Conservation (phyloP, 2,797 vertebrate species). For the Helarctos malayanus region DNA sequence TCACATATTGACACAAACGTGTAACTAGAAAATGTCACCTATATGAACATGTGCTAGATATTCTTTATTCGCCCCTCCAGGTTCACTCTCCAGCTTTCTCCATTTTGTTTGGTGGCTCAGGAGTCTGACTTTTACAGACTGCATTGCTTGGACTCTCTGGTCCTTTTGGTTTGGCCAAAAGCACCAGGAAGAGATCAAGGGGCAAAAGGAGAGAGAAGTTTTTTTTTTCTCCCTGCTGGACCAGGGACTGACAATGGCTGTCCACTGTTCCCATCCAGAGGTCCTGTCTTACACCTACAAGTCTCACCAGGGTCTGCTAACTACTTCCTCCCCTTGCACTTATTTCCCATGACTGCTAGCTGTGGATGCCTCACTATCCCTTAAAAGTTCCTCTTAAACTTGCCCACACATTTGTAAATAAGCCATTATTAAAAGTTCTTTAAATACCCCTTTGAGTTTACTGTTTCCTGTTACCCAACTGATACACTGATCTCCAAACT, state of each 20-base stretch:
- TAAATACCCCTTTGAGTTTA: not conserved
- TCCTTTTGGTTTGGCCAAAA: not conserved
- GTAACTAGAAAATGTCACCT: not conserved
- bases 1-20: not conserved
- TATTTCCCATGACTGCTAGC: not conserved
- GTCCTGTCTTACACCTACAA: not conserved
- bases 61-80: not conserved
- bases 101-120: not conserved
- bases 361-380: not conserved
- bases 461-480: not conserved
- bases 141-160: not conserved
- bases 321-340: not conserved
- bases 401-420: not conserved
- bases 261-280: not conserved
- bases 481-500: not conserved
- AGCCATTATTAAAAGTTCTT: conserved; percentile 2
- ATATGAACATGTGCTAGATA: not conserved
- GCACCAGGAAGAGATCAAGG: not conserved
- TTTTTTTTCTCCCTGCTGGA: not conserved
- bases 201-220: not conserved
- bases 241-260: not conserved
- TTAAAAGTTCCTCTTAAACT: not conserved
- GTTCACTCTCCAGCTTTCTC: not conserved
- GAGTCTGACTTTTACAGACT: not conserved
- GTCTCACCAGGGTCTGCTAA: not conserved